A percentile compares a stretch with the other conserved stretches of the same genome.
Conservation (phyloP, 1,140 invertebrate species). For the Thalassaphorura encarpata region DNA sequence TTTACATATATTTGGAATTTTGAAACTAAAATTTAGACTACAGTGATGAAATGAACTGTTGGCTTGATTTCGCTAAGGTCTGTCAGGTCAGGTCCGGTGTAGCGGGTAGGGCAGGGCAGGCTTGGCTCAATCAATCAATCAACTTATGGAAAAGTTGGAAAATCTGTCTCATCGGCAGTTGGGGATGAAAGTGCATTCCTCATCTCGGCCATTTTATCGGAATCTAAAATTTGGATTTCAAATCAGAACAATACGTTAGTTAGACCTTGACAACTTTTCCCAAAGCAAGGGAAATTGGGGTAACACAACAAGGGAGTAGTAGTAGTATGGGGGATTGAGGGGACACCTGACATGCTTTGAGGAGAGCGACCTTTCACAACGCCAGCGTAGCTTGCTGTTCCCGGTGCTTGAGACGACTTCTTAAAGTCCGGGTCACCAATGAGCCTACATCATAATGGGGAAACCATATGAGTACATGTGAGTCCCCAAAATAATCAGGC, state of each 20-base stretch:
- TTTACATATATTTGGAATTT: no score
- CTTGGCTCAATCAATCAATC: no score
- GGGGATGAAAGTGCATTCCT: constrained; percentile 20
- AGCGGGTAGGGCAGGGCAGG: no score
- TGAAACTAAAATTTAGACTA: no score
- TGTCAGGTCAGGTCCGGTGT: no score
- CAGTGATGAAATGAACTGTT: no score
- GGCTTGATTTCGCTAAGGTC: no score
- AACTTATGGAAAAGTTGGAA: constrained; percentile 20
- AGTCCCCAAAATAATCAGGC: background rate
- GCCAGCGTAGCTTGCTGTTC: constrained; percentile 54
- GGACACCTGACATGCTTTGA: constrained; percentile 57
- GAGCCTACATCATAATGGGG: constrained; percentile 17
- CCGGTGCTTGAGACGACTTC: constrained; percentile 17
- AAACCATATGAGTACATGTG: background rate
- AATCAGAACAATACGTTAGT: background rate
- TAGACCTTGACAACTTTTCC: background rate
- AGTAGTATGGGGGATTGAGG: constrained; percentile 15
- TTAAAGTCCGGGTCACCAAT: constrained; percentile 23
- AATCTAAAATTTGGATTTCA: constrained; percentile 21
- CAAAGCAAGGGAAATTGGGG: background rate
- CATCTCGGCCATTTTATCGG: constrained; percentile 32
- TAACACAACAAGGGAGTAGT: background rate
- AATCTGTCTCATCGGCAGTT: constrained; percentile 19
- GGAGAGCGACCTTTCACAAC: constrained; percentile 58